These are phyloP conservation scores for Periophthalmus magnuspinnatus DNA, from an alignment of 2,797 vertebrate genomes.

Conservation along the genomic window DNA sequence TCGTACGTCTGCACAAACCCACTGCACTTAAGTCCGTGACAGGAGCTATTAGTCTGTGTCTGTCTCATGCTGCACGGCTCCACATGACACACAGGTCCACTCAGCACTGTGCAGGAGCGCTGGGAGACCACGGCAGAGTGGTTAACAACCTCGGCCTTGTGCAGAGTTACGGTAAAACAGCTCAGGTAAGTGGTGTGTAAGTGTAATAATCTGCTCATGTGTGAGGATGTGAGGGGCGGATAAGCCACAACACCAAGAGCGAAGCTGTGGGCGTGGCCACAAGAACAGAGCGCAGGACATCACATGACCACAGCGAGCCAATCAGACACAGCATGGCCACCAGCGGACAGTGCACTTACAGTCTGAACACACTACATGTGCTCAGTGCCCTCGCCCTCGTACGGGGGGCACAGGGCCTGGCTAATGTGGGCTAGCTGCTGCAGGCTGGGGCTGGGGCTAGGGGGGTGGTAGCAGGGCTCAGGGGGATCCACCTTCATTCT, in stretches of 20 bases:
- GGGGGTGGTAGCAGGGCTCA: slow-evolving; percentile 46
- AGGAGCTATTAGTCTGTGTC: not conserved
- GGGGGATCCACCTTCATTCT: slow-evolving; percentile 93
- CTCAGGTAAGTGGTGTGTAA: slow-evolving; percentile 44
- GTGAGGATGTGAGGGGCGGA: too few relatives aligned
- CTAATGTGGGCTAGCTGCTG: slow-evolving; percentile 93
- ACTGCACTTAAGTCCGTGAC: not conserved
- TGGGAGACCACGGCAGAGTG: too few relatives aligned
- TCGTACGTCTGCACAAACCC: not conserved
- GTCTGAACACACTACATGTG: slow-evolving; percentile 65
- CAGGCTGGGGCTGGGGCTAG: slow-evolving; percentile 77
- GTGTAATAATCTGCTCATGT: too few relatives aligned
- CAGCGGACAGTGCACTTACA: slow-evolving; percentile 69
- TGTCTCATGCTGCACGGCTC: too few relatives aligned
- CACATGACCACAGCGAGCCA: slow-evolving; percentile 68
- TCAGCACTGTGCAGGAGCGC: too few relatives aligned
- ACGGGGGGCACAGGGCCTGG: slow-evolving; percentile 87
- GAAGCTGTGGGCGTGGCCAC: slow-evolving; percentile 15
- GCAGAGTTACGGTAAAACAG: too few relatives aligned
- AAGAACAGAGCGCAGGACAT: slow-evolving; percentile 55
- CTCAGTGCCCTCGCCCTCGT: slow-evolving; percentile 87
- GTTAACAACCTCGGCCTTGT: too few relatives aligned
- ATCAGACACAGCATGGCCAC: slow-evolving; percentile 80
- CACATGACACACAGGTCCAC: too few relatives aligned
- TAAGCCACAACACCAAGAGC: slow-evolving; percentile 56